These are phyloP conservation scores for Boleophthalmus pectinirostris DNA, from an alignment of 2,113 vertebrate species.

Conservation along the genomic window DNA sequence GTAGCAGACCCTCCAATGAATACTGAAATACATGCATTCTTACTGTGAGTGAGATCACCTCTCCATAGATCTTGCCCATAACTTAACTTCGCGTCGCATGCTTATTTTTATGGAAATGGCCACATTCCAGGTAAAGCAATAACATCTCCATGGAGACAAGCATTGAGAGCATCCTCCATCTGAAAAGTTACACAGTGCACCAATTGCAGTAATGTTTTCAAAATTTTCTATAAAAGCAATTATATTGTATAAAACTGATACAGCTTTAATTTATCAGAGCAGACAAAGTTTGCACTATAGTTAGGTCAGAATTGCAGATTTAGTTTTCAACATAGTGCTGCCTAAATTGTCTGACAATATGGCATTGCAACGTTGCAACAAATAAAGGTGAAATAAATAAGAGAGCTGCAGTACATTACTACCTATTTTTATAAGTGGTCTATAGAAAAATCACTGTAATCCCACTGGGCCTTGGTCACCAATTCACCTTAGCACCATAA, in stretches of 20 bases:
- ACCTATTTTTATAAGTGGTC: conserved; percentile 2
- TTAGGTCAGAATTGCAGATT: not conserved
- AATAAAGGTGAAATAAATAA: not conserved
- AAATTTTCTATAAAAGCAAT: not conserved
- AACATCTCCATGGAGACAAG: no score
- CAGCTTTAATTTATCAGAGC: not conserved
- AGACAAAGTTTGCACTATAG: not conserved
- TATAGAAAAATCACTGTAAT: conserved; percentile 10
- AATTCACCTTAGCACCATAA: not conserved
- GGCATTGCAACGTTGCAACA: not conserved
- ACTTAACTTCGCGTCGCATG: no score
- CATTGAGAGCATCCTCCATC: no score
- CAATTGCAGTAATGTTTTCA: not conserved
- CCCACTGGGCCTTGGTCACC: not conserved
- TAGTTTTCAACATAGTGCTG: not conserved
- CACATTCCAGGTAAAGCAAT: no score
- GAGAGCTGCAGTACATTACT: not conserved
- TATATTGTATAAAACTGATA: not conserved
- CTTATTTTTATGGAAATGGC: no score
- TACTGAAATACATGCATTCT: no score
- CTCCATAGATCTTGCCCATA: no score
- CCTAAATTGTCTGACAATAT: conserved; percentile 6
- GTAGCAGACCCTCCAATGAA: no score
- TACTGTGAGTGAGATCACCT: no score
- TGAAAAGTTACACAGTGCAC: no score